Percentiles rank a stretch among this genome's conserved stretches.
Evolutionary conservation across 2,888 invertebrate species (phyloP).

Genomic region (Patella pellucida): DNA sequence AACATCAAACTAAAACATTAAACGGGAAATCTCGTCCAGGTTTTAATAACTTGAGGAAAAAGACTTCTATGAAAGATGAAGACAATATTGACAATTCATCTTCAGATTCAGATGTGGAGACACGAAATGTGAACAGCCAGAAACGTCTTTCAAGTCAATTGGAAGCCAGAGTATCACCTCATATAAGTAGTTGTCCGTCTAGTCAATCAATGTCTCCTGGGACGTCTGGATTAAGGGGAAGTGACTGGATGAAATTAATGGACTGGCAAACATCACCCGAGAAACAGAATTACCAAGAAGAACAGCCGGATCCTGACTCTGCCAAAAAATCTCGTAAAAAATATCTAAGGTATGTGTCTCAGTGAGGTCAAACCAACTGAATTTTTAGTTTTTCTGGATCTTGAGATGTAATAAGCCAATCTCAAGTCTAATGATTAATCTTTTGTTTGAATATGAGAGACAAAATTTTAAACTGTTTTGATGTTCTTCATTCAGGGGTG

Average conservation of each 20-base stretch:
- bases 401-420: too few relatives aligned
- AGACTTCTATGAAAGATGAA: background rate
- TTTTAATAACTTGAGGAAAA: background rate
- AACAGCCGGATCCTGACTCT: conserved; percentile 27
- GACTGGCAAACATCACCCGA: conserved; percentile 34
- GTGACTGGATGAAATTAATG: conserved; percentile 35
- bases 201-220: conserved; percentile 21
- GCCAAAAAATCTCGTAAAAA: conserved; percentile 35
- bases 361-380: background rate
- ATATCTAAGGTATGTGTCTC: conserved; percentile 26
- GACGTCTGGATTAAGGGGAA: conserved; percentile 26
- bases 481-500: conserved; percentile 40
- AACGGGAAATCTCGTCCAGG: background rate
- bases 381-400: background rate
- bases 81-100: background rate
- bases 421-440: background rate
- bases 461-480: background rate
- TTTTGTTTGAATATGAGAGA: background rate
- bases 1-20: background rate
- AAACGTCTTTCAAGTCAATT: background rate
- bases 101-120: background rate
- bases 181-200: background rate
- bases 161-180: background rate
- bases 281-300: conserved; percentile 21
- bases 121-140: too few relatives aligned